Conservation (phyloP, 2,797 vertebrate genomes). For the Peromyscus nudipes region DNA sequence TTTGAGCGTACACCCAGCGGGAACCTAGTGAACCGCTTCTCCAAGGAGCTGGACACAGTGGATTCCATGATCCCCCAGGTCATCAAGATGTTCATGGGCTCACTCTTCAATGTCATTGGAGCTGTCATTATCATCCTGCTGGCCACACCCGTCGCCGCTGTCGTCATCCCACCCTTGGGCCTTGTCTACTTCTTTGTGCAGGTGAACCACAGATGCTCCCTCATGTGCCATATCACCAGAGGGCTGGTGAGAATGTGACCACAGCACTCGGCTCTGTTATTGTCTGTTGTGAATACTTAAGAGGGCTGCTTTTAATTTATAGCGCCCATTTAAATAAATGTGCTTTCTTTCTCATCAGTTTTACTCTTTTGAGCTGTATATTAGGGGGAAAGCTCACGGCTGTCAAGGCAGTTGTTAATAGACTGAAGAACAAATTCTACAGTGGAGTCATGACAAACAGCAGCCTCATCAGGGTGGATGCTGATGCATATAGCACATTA, state of each 20-base stretch:
- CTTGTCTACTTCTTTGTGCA: slow-evolving; percentile 96
- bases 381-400: not conserved
- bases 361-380: not conserved
- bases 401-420: not conserved
- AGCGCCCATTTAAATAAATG: not conserved
- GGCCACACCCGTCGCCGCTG: slow-evolving; percentile 93
- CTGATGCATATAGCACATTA: not conserved
- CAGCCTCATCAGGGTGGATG: not conserved
- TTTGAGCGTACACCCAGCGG: slow-evolving; percentile 97
- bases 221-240: rapidly evolving
- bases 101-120: slow-evolving; percentile 93
- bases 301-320: not conserved
- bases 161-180: slow-evolving; percentile 94
- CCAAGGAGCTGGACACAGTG: slow-evolving; percentile 97
- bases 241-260: not conserved
- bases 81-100: slow-evolving; percentile 98
- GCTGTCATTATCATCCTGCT: slow-evolving; percentile 94
- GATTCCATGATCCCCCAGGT: slow-evolving; percentile 95
- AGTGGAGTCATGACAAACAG: no score
- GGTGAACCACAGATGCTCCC: slow-evolving; percentile 86
- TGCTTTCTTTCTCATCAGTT: not conserved
- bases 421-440: not conserved
- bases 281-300: not conserved
- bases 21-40: slow-evolving; percentile 97
- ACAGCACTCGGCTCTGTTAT: not conserved